Evolutionary conservation across 2,888 invertebrate species (phyloP).

Genomic region (Mimachlamys varia): DNA sequence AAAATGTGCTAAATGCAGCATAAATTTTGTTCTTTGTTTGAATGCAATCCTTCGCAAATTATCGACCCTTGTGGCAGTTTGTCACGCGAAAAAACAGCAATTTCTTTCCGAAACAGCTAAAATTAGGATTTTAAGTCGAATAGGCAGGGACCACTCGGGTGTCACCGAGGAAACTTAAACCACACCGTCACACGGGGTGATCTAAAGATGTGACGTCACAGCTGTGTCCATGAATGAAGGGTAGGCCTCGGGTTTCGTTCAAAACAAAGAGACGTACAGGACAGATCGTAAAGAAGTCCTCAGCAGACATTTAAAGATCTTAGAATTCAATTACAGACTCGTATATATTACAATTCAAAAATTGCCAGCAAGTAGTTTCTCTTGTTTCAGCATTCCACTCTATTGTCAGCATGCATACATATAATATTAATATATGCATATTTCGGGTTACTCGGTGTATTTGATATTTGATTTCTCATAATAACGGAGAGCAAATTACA

Average conservation of each 20-base stretch:
- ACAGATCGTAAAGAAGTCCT: background rate
- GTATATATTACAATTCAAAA: background rate
- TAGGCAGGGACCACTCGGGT: background rate
- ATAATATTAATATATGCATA: too few relatives aligned
- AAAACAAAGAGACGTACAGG: background rate
- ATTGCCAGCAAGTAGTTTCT: background rate
- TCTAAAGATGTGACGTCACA: background rate
- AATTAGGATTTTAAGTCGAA: background rate
- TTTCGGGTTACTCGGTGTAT: too few relatives aligned
- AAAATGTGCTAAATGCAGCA: slow-evolving; percentile 25
- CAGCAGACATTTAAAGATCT: slow-evolving; percentile 14
- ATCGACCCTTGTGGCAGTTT: slow-evolving; percentile 27
- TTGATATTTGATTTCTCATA: too few relatives aligned
- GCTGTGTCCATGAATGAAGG: background rate
- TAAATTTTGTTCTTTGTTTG: slow-evolving; percentile 15
- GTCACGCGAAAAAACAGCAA: slow-evolving; percentile 35
- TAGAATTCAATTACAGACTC: slow-evolving; percentile 11
- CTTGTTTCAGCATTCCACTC: background rate
- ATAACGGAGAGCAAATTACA: too few relatives aligned
- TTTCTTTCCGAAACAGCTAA: slow-evolving; percentile 24
- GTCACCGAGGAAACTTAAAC: background rate
- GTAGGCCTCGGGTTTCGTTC: background rate
- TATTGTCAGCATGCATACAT: too few relatives aligned
- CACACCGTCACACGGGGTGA: background rate
- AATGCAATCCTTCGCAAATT: slow-evolving; percentile 23